Percentiles rank a stretch among this genome's conserved stretches.
These are phyloP conservation scores for Drosophila borealis DNA, from an alignment of 2,888 invertebrate species.

Conservation along the genomic window DNA sequence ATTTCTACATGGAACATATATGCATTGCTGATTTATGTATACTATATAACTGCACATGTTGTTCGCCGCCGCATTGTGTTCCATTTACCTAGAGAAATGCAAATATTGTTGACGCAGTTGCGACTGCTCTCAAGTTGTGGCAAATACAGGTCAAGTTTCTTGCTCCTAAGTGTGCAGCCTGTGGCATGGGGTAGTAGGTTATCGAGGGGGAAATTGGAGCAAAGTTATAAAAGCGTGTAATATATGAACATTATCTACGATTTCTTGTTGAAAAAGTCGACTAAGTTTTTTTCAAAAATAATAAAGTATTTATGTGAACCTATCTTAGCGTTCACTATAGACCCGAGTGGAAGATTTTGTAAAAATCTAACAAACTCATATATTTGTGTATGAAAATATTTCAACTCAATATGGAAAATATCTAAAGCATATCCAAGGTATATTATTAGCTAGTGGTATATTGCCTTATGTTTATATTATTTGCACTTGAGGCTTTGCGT, in stretches of 20 bases:
- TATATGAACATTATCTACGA: not conserved
- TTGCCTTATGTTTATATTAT: no score
- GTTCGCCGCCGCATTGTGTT: slow-evolving; percentile 50
- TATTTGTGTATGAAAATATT: no score
- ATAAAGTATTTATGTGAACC: no score
- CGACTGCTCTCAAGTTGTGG: slow-evolving; percentile 43
- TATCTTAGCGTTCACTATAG: no score
- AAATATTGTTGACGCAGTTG: slow-evolving; percentile 51
- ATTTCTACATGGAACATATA: slow-evolving; percentile 23
- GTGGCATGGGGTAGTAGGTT: not conserved
- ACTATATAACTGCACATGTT: slow-evolving; percentile 32
- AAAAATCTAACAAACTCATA: no score
- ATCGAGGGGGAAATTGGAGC: slow-evolving; percentile 1
- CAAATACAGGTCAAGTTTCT: slow-evolving; percentile 68
- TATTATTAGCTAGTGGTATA: no score
- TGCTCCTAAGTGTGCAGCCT: slow-evolving; percentile 19
- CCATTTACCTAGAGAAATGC: slow-evolving; percentile 71
- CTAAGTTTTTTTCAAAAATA: no score
- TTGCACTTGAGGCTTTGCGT: no score
- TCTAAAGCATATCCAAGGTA: no score
- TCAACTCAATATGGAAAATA: no score
- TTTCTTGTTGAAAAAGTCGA: not conserved
- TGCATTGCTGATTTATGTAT: slow-evolving; percentile 56
- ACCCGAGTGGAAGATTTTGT: no score
- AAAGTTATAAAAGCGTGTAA: slow-evolving; percentile 32